Evolutionary conservation across 2,113 vertebrate genomes (phyloP).

Genomic region (Tragelaphus strepsiceros): DNA sequence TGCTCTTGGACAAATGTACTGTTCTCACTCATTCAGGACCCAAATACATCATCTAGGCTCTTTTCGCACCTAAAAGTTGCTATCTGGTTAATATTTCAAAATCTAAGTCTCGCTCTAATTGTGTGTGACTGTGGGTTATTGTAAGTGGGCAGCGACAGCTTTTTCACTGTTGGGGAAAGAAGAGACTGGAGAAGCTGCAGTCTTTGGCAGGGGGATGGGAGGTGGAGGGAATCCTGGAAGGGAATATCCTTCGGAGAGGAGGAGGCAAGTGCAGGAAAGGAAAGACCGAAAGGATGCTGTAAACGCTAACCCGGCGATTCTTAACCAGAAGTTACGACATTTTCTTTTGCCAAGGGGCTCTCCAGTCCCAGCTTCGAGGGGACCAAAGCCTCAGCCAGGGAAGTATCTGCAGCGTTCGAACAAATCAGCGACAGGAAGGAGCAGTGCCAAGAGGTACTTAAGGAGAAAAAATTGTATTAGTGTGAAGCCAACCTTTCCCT

Average conservation of each 20-base stretch:
- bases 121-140: neutral
- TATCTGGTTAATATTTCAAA: neutral
- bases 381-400: conserved; percentile 48
- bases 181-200: conserved; percentile 8
- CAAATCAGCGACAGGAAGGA: neutral
- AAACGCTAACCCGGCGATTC: neutral
- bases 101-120: neutral
- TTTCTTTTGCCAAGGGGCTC: conserved; percentile 1
- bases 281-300: neutral
- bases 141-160: neutral
- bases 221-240: neutral
- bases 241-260: neutral
- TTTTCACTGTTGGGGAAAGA: neutral
- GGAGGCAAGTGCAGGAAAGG: neutral
- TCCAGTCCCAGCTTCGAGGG: conserved; percentile 43
- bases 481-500: neutral
- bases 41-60: neutral
- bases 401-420: conserved; percentile 68
- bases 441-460: neutral
- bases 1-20: neutral
- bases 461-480: neutral
- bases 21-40: neutral
- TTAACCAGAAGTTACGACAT: neutral
- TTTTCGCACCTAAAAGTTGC: conserved; percentile 35
- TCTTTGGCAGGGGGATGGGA: neutral